Evolutionary conservation across 2,113 vertebrate genomes (phyloP).

Genomic region (Alligator mississippiensis): DNA sequence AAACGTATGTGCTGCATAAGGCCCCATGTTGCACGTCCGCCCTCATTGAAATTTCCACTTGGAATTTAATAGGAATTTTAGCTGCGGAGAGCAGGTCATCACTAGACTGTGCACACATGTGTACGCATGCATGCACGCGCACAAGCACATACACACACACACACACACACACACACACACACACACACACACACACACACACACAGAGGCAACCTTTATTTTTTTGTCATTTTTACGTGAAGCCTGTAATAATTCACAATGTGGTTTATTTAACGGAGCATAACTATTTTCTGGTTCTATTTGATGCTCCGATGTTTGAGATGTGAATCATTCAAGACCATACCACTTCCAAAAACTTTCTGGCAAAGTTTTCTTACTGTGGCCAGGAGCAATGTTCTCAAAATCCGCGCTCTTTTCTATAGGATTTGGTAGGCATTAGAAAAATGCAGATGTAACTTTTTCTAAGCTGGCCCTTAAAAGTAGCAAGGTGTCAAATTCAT

Average conservation of each 20-base stretch:
- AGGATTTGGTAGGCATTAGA: not conserved
- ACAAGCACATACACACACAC: not conserved
- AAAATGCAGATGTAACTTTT: not conserved
- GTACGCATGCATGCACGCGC: no score
- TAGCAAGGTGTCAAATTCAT: not conserved
- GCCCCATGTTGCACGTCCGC: not conserved
- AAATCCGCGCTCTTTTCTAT: not conserved
- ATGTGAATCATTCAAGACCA: constrained; percentile 29
- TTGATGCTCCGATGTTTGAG: constrained; percentile 19
- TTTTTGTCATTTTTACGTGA: not conserved
- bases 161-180: not conserved
- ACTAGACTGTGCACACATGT: not conserved
- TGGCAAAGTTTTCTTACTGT: not conserved
- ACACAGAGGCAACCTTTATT: constrained; percentile 5
- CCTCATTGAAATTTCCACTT: not conserved
- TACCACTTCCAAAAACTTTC: constrained; percentile 5
- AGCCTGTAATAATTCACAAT: not conserved
- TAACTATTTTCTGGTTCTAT: not conserved
- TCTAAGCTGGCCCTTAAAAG: not conserved
- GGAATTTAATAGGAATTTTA: not conserved
- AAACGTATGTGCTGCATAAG: not conserved
- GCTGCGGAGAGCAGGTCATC: not conserved
- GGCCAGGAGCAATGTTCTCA: not conserved
- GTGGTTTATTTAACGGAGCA: constrained; percentile 23
- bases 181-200: not conserved